Evolutionary conservation across 2,113 vertebrate species (phyloP).

Genomic region (Butastur rufipennis): DNA sequence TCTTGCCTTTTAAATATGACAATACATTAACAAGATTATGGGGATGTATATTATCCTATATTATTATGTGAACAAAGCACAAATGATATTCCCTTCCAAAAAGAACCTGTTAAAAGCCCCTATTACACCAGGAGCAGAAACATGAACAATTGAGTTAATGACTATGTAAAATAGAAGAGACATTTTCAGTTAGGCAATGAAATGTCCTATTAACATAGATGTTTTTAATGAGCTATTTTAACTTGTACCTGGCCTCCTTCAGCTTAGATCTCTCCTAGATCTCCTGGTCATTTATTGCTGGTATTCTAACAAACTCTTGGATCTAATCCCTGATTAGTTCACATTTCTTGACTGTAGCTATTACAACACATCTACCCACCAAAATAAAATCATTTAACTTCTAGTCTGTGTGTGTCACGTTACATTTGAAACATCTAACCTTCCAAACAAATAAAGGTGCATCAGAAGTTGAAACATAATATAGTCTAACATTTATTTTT

Average conservation of each 20-base stretch:
- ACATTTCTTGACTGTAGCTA: neutral
- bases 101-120: neutral
- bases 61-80: neutral
- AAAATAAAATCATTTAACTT: neutral
- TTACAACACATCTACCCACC: neutral
- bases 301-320: neutral
- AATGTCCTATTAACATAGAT: slow-evolving; percentile 2
- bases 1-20: slow-evolving; percentile 1
- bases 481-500: neutral
- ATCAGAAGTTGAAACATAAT: neutral
- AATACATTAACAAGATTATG: neutral
- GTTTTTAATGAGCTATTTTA: slow-evolving; percentile 53
- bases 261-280: neutral
- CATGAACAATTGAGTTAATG: slow-evolving; percentile 29
- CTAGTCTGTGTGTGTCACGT: neutral
- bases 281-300: slow-evolving; percentile 2
- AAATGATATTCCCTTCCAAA: neutral
- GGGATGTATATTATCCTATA: neutral
- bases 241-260: slow-evolving; percentile 23
- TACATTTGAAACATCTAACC: neutral
- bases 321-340: slow-evolving; percentile 4
- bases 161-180: neutral
- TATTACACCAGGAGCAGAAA: neutral
- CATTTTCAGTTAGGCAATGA: neutral
- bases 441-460: neutral